A percentile compares a stretch with the other conserved stretches of the same genome.
Evolutionary conservation across 2,797 vertebrate genomes (phyloP).

Genomic region (Urosaurus nigricauda): DNA sequence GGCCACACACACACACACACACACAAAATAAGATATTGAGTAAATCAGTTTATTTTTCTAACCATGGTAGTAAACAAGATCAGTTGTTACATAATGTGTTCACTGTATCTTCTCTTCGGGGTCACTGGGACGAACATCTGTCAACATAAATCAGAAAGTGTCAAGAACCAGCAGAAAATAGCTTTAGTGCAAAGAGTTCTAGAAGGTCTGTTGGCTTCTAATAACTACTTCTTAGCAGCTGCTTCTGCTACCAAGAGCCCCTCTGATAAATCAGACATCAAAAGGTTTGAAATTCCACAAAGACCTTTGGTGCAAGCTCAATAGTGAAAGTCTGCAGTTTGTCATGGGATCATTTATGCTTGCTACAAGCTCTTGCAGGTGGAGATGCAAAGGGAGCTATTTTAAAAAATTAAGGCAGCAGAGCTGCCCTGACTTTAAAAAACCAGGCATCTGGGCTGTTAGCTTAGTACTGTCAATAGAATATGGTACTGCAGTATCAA

Average conservation of each 20-base stretch:
- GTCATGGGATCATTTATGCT: constrained; percentile 64
- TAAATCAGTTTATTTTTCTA: constrained; percentile 37
- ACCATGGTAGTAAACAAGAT: constrained; percentile 27
- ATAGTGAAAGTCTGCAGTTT: constrained; percentile 67
- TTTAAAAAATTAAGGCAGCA: not conserved
- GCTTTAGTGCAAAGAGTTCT: constrained; percentile 61
- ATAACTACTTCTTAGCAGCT: constrained; percentile 64
- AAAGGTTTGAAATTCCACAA: constrained; percentile 70
- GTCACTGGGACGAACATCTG: constrained; percentile 39
- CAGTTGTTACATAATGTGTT: constrained; percentile 45
- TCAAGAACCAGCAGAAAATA: constrained; percentile 64
- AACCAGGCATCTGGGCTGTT: not conserved
- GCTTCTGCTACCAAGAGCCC: constrained; percentile 51
- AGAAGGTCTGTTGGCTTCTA: constrained; percentile 70
- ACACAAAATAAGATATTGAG: constrained; percentile 2
- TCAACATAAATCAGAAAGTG: constrained; percentile 56
- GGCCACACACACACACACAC: not conserved
- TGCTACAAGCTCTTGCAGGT: constrained; percentile 63
- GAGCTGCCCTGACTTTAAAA: not conserved
- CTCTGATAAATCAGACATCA: constrained; percentile 68
- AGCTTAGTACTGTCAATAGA: not conserved
- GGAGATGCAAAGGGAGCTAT: too few species aligned
- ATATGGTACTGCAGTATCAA: not conserved
- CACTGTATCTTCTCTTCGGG: constrained; percentile 21
- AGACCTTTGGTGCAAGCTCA: constrained; percentile 63